A percentile compares a stretch with the other conserved stretches of the same genome.
phyloP scores from a whole-genome alignment of 2,797 vertebrate genomes.

The Phrynocephalus forsythii region DNA sequence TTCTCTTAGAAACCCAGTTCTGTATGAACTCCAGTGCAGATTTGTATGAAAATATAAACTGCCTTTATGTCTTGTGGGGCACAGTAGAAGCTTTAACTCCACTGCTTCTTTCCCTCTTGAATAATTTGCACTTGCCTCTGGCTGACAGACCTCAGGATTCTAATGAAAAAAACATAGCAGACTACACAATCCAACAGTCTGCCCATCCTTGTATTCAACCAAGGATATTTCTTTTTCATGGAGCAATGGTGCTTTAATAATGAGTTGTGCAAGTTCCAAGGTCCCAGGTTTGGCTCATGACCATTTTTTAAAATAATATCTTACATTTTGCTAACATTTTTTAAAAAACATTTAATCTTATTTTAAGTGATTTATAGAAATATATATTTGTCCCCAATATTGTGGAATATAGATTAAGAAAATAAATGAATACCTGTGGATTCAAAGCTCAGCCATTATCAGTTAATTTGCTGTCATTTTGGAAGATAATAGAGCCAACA shows the following conservation, averaged over 20 bases:
- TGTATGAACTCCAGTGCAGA: neutral
- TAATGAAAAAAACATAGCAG: neutral
- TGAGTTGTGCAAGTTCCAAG: neutral
- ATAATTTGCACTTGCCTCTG: neutral
- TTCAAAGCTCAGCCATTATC: neutral
- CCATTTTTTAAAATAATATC: neutral
- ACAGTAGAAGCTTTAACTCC: neutral
- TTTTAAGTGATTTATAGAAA: neutral
- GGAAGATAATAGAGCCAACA: neutral
- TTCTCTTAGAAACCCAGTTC: neutral
- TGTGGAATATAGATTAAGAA: constrained; percentile 11
- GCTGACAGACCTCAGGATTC: neutral
- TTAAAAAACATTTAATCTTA: neutral
- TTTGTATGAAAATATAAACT: neutral
- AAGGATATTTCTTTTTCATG: neutral
- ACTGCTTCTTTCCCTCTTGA: neutral
- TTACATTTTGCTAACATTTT: too few species aligned
- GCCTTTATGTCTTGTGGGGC: neutral
- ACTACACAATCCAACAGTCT: neutral
- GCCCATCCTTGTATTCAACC: neutral
- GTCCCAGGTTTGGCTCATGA: neutral
- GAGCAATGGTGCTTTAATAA: neutral
- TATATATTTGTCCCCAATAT: neutral
- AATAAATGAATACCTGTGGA: neutral
- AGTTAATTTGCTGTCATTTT: neutral